Conservation (phyloP, 1,140 invertebrate species). For the Sycobia sp. region DNA sequence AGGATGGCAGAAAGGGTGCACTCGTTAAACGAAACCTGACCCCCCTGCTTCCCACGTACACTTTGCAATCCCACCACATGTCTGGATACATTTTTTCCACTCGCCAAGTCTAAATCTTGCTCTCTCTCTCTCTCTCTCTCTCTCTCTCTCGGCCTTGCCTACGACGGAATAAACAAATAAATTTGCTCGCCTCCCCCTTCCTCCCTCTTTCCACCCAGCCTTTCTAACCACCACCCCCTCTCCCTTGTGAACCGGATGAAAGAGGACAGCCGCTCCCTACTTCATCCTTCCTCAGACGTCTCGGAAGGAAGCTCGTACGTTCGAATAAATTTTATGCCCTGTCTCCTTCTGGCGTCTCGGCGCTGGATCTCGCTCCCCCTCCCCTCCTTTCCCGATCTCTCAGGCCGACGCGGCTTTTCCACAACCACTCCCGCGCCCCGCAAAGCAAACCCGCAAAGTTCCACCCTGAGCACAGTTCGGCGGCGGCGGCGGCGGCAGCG, state of each 20-base stretch:
- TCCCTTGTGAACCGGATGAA: background rate
- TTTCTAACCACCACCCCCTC: background rate
- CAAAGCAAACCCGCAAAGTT: too few species aligned
- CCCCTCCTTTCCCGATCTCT: too few species aligned
- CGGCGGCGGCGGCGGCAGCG: background rate
- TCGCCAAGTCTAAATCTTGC: background rate
- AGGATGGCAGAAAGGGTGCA: too few species aligned
- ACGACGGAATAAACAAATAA: conserved; percentile 32
- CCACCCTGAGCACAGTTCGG: background rate
- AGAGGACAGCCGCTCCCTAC: background rate
- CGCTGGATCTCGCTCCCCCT: too few species aligned
- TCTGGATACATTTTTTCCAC: conserved; percentile 14
- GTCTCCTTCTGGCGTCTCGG: too few species aligned
- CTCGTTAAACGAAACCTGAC: background rate
- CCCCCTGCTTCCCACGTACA: background rate
- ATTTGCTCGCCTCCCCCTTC: background rate
- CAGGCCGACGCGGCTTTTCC: background rate
- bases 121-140: too few species aligned
- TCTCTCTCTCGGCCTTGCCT: background rate
- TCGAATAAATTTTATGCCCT: too few species aligned
- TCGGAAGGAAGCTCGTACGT: background rate
- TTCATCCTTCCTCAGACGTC: background rate
- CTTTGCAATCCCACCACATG: too few species aligned
- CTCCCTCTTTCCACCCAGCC: background rate
- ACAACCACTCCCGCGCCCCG: too few species aligned